A percentile compares a stretch with the other conserved stretches of the same genome.
phyloP scores from a whole-genome alignment of 2,888 invertebrate genomes.

The Harpalus rufipes region DNA sequence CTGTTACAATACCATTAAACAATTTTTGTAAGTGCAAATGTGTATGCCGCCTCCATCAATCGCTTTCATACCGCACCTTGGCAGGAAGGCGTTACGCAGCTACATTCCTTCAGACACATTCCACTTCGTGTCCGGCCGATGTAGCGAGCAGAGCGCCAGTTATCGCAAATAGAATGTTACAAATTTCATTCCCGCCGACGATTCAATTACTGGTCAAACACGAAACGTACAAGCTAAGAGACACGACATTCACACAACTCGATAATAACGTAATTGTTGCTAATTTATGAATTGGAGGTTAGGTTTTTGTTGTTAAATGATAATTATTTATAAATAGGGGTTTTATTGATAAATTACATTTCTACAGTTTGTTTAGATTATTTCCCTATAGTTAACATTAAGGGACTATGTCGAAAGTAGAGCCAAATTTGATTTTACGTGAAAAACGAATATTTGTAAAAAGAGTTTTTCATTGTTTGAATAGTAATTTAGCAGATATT shows the following conservation, averaged over 20 bases:
- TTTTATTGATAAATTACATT: too few species aligned
- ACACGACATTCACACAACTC: conserved; percentile 13
- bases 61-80: conserved; percentile 15
- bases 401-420: too few species aligned
- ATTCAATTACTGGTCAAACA: conserved; percentile 63
- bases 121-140: neutral
- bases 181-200: conserved; percentile 65
- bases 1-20: too few species aligned
- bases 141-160: conserved; percentile 20
- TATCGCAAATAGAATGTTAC: conserved; percentile 64
- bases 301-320: neutral
- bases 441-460: too few species aligned
- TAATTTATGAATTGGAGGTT: conserved; percentile 42
- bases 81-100: conserved; percentile 31
- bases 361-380: too few species aligned
- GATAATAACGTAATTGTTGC: conserved; percentile 64
- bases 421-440: too few species aligned
- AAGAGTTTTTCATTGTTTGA: too few species aligned
- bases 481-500: too few species aligned
- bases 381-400: too few species aligned
- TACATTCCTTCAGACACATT: conserved; percentile 59
- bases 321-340: too few species aligned
- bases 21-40: neutral
- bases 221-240: conserved; percentile 20
- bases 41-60: neutral